Conservation (phyloP, 2,888 invertebrate genomes). For the Yponomeuta evonymella region DNA sequence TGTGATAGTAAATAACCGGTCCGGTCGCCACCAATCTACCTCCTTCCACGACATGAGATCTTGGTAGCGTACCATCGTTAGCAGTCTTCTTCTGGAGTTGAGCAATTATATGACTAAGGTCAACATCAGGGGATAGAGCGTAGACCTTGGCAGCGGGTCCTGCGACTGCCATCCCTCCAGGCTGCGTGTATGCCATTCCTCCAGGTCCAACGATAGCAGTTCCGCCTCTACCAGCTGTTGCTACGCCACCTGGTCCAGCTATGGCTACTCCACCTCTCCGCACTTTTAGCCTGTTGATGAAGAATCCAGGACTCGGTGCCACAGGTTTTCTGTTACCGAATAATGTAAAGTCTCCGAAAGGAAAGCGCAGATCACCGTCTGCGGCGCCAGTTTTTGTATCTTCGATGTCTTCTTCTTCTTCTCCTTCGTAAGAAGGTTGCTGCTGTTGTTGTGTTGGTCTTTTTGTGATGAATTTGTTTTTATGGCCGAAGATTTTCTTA, state of each 20-base stretch:
- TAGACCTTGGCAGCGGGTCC: conserved; percentile 84
- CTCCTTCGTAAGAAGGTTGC: neutral
- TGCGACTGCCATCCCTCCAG: conserved; percentile 84
- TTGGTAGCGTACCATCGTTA: conserved; percentile 48
- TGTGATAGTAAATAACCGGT: conserved; percentile 82
- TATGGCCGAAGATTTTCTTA: conserved; percentile 38
- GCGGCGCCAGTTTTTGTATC: conserved; percentile 37
- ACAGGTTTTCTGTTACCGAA: conserved; percentile 50
- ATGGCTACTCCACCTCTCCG: conserved; percentile 86
- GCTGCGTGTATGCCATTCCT: conserved; percentile 84
- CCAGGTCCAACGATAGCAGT: conserved; percentile 88
- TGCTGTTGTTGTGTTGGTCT: conserved; percentile 38
- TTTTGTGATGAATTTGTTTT: conserved; percentile 22
- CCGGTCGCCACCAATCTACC: conserved; percentile 84
- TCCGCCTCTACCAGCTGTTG: conserved; percentile 86
- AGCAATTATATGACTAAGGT: conserved; percentile 73
- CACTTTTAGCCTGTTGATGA: conserved; percentile 82
- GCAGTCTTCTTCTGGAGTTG: conserved; percentile 42
- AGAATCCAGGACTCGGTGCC: conserved; percentile 77
- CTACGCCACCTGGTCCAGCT: conserved; percentile 88
- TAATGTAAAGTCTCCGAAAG: conserved; percentile 39
- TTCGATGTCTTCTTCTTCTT: conserved; percentile 28
- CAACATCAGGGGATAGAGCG: conserved; percentile 78
- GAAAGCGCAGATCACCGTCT: conserved; percentile 45
- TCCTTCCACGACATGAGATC: conserved; percentile 73